phyloP scores from a whole-genome alignment of 2,797 vertebrate genomes.

The Adrianichthys oophorus region DNA sequence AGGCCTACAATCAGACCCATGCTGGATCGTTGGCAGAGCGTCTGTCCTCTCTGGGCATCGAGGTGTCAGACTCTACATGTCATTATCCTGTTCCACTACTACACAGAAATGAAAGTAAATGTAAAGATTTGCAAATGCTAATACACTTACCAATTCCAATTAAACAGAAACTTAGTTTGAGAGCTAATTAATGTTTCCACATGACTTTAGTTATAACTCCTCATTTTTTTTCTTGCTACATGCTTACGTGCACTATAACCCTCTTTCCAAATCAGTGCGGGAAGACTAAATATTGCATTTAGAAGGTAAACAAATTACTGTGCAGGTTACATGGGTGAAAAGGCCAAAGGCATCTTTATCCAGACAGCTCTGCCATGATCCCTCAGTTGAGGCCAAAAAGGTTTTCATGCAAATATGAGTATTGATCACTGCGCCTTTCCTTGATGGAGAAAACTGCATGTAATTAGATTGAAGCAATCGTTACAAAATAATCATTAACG shows the following conservation, averaged over 20 bases:
- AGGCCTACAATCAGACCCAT: constrained; percentile 87
- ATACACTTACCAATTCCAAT: constrained; percentile 40
- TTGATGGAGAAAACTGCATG: constrained; percentile 67
- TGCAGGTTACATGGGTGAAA: constrained; percentile 58
- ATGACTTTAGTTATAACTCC: constrained; percentile 30
- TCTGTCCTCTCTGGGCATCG: constrained; percentile 40
- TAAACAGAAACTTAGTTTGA: constrained; percentile 44
- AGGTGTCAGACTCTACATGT: constrained; percentile 42
- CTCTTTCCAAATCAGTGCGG: constrained; percentile 38
- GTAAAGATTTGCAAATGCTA: constrained; percentile 12
- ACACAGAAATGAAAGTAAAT: constrained; percentile 20
- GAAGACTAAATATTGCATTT: constrained; percentile 60
- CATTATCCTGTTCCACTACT: constrained; percentile 31
- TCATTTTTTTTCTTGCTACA: constrained; percentile 37
- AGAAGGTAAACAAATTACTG: constrained; percentile 60
- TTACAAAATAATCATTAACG: constrained; percentile 69
- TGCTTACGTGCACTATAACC: constrained; percentile 47
- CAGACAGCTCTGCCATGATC: constrained; percentile 68
- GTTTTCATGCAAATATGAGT: constrained; percentile 82
- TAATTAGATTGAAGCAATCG: constrained; percentile 79
- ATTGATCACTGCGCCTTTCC: constrained; percentile 72
- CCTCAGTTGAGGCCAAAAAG: constrained; percentile 70
- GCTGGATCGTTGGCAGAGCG: constrained; percentile 72
- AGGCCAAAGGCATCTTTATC: constrained; percentile 68
- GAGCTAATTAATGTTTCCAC: constrained; percentile 55